Base-by-base conservation (phyloP, 2,113 vertebrate genomes). In the Alouatta palliata region DNA sequence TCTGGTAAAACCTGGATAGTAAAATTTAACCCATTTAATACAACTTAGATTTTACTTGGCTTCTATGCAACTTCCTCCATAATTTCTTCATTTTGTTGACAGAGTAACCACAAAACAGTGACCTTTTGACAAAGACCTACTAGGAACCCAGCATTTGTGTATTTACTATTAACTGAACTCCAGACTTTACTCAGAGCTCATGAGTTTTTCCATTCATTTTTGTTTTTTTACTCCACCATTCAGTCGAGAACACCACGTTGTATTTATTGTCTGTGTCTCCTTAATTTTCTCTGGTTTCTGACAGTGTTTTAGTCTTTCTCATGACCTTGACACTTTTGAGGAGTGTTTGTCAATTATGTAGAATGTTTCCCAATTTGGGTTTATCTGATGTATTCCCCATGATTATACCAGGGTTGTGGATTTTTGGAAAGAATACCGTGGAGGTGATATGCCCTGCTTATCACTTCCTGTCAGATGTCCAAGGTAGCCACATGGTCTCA, bases 401-500 rank as follows among this genome's bases (percentile, higher is more conserved):
- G 32, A 43, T 75, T 9, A 32, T 45, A 58, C 32, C 27, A 16
- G 52, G 5, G 8, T 54, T 21, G 21, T 1, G 6, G n/a, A 10
- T 7, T 82, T 66, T 83, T 47, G 91, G 40, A 86, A 92, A 73
- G 35, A 43, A 81, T 19, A 8, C 20, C 8, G 10, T 0, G 1
- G 25, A 76, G 17, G 21, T 9, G 8, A 2, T 58, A 25, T 1
- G 0, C 45, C 9, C 10, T 47, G 30, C 3, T 71, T 21, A 20
- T 0, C 9, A 9, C 40, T 35, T 23, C 5, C 17, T 52, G 0
- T 43, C 35, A 68, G 19, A n/a, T n/a, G 25, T 25, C 25, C 8
- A 0, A 12, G 1, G 2, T 8, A 43, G 23, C 37, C 52, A 19
- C 2, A 0, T 12, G 54, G 37, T 19, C 5, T 16, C 6, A 1